phyloP scores from a whole-genome alignment of 2,113 vertebrate genomes.

The Emydocephalus ijimae region DNA sequence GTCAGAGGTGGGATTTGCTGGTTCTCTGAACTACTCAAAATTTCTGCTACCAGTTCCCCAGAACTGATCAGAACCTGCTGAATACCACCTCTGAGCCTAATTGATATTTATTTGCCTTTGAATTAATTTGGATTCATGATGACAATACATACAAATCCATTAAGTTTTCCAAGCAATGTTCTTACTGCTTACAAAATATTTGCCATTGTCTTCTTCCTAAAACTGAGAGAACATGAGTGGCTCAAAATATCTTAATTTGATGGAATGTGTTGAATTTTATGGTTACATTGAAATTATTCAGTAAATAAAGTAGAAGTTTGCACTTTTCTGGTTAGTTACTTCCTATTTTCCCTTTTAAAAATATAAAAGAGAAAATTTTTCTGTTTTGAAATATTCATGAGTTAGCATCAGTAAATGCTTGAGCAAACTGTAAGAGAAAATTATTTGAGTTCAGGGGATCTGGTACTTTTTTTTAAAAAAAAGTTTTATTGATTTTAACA shows the following conservation, averaged over 20 bases:
- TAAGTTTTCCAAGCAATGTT: background rate
- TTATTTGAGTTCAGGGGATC: background rate
- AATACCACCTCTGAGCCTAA: background rate
- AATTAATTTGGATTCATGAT: background rate
- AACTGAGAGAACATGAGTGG: background rate
- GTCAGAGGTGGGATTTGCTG: no score
- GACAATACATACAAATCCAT: background rate
- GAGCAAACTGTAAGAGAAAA: background rate
- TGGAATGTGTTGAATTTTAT: background rate
- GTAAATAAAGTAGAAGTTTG: background rate
- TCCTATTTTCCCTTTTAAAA: background rate
- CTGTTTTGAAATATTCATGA: background rate
- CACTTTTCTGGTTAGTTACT: background rate
- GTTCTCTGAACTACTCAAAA: no score
- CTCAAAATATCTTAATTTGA: background rate
- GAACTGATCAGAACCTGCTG: no score
- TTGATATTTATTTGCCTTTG: background rate
- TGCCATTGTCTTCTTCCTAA: background rate
- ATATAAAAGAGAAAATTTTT: background rate
- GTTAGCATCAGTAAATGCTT: background rate
- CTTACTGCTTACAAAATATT: background rate
- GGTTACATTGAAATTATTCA: background rate
- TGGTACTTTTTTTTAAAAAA: background rate
- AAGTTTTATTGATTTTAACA: no score
- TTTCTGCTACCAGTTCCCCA: no score